Evolutionary conservation across 2,888 invertebrate species (phyloP), one percentile per base, ranked within the genome.

Genomic region (Heliconius charithonia): DNA sequence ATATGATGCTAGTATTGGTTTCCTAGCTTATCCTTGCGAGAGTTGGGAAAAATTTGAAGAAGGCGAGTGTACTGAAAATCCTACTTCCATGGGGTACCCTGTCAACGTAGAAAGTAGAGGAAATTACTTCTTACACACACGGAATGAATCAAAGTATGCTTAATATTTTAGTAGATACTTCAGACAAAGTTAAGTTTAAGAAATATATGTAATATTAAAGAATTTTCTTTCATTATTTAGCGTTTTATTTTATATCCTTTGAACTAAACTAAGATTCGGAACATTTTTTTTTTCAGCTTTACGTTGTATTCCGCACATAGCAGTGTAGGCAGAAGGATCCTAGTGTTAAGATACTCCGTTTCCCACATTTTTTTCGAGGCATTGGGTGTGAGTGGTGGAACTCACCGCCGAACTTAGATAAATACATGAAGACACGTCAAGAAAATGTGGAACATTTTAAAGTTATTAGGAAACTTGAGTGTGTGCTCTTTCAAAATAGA

Each of bases 101-200:
- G 88, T 93, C 2, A 84, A 84, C 22, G 82, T 88, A 0, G 84
- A 87, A 22, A 80, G 83, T 7, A 84, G 85, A 12, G 97, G 97
- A 6, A 92, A 95, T 75, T 97, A 95, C 85, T 97, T 95, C 85
- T 92, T 97, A 1, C 90, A 92, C 81, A 97, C 97, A 0, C 95
- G 95, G 77, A 88, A 93, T 22, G 91, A 93, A 79, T 88, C 95
- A 10, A 95, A 95, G 41, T 97, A 93, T 85, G 79, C 81, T 10
- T 73, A 63, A 66, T 56, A 19, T 32, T 72, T 25, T 67, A 62
- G 16, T 37, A 67, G 27, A 22, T 6, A 63, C 45, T 67, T 56
- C 13, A 56, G 13, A 29, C 13, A 32, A 22, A 6, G 56, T 12
- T 6, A 16, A 71, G 32, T 32, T 19, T 72, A 32, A 3, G 12